Evolutionary conservation across 1,140 invertebrate species (phyloP), one percentile per base, ranked within the genome.

Genomic region (Bombyx mandarina): DNA sequence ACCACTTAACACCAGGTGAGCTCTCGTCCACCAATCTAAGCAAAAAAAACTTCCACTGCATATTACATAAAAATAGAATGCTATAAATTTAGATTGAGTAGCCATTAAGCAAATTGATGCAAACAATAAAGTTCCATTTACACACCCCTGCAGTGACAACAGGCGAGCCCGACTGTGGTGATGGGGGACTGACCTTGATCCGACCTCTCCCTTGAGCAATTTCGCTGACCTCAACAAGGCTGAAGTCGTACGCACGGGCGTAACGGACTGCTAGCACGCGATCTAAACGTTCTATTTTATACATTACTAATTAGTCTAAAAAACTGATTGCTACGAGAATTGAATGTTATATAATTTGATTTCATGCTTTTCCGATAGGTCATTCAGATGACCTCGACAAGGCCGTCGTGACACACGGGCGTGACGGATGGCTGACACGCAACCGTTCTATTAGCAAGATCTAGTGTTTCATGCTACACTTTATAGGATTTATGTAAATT

Each of bases 181-280:
- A 71, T 63, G 58, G 65, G 47, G 50, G 48, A 56, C 58, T 62
- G 60, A 54, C 77, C 77, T 78, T 78, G 69, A 75, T 63, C 59
- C 73, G 63, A 48, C 67, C 73, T 71, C 56, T 72, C 76, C 75
- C 73, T 72, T 70, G 60, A 46, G 60, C 72, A 66, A 69, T 75
- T 77, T 79, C 71, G 59, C 62, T 61, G 65, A 71, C 69, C 66
- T 62, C 54, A 22, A 10, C 65, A 70, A 70, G 62, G 67, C 57
- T 56, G 48, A 44, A 49, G 54, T 58, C 43, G 46, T 9, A 62
- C 66, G 57, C 56, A 67, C 49, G 42, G 53, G 47, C 43, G 44
- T 12, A 49, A 57, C 45, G 60, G 57, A 59, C 47, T 26, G 10
- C 46, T 8, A 52, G 55, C 61, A 66, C 44, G 60, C 55, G 46